Evolutionary conservation across 2,888 invertebrate genomes (phyloP).

Genomic region (Miltochrista miniata): DNA sequence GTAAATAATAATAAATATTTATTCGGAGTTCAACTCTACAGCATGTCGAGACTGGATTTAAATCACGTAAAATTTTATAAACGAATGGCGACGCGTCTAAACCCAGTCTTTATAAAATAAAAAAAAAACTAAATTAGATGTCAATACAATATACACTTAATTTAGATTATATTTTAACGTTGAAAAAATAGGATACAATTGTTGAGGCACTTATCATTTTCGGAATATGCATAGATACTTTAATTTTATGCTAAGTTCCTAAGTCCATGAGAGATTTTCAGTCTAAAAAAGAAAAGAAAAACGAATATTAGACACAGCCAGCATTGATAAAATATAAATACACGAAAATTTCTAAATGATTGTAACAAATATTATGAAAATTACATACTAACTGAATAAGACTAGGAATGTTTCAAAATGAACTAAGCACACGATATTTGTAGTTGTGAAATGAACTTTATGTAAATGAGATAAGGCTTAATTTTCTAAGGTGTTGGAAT

Average conservation of each 20-base stretch:
- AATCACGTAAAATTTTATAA: slow-evolving; percentile 22
- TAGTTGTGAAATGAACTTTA: no score
- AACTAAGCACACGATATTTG: no score
- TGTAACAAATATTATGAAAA: no score
- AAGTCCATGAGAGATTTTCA: slow-evolving; percentile 39
- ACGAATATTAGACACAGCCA: no score
- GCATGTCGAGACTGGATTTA: slow-evolving; percentile 30
- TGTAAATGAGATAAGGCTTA: no score
- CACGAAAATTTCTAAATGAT: no score
- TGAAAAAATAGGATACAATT: slow-evolving; percentile 1
- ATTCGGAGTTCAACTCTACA: slow-evolving; percentile 61
- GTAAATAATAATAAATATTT: slow-evolving; percentile 55
- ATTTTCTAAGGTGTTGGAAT: no score
- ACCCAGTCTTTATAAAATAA: slow-evolving; percentile 25
- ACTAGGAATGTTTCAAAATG: no score
- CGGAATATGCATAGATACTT: slow-evolving; percentile 9
- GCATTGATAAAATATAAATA: no score
- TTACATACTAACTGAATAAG: no score
- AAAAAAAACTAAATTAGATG: slow-evolving; percentile 31
- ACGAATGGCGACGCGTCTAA: slow-evolving; percentile 22
- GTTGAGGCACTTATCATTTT: slow-evolving; percentile 25
- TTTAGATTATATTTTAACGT: slow-evolving; percentile 34
- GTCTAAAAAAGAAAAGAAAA: slow-evolving; percentile 53
- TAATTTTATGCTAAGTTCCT: slow-evolving; percentile 22
- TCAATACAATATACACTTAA: slow-evolving; percentile 41